Evolutionary conservation across 2,113 vertebrate species (phyloP), one percentile per base, ranked within the genome.

Genomic region (Rostratula benghalensis): DNA sequence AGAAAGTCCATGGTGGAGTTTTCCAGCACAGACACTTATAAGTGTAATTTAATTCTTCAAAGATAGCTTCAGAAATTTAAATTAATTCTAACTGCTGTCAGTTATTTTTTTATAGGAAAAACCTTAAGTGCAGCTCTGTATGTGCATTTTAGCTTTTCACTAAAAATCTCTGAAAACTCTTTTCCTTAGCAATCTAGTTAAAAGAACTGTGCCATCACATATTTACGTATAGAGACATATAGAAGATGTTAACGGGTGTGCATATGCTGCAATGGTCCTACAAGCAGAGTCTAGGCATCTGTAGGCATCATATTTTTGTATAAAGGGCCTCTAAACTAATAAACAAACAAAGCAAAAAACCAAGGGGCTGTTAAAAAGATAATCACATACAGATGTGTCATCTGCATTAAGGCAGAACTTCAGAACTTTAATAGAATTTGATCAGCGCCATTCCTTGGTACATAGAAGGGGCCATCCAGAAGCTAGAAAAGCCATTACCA

Each of bases 381-480:
- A 92, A 93, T 89, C 74, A 65, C 65, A 85, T 63, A 33, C 77
- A 97, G 90, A 75, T 87, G 69, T 78, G 60, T 56, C 79, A 60
- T 89, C 74, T 74, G 48, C 51, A 75, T 74, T 53, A 83, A 43
- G 46, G 82, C 77, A 95, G 84, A 83, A 77, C 23, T 82, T 73
- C 76, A 95, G 86, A 81, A 77, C 24, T 80, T 74, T 39, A 85
- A 56, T 64, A 30, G 28, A n/a, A 84, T 84, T 89, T 82, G 53
- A 50, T 64, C 70, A 60, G 68, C 11, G 46, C 35, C 60, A 45
- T 81, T 74, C 64, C 64, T 6, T 15, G 39, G 60, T 30, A 35
- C 15, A 20, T 3, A 41, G 78, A 83, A 67, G 68, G n/a, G 60
- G 48, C 73, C 59, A 59, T 73, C 79, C 25, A 76, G 77, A 4